Percentiles rank a stretch among this genome's conserved stretches.
phyloP scores from a whole-genome alignment of 1,140 invertebrate species.

The Bombus polaris region DNA sequence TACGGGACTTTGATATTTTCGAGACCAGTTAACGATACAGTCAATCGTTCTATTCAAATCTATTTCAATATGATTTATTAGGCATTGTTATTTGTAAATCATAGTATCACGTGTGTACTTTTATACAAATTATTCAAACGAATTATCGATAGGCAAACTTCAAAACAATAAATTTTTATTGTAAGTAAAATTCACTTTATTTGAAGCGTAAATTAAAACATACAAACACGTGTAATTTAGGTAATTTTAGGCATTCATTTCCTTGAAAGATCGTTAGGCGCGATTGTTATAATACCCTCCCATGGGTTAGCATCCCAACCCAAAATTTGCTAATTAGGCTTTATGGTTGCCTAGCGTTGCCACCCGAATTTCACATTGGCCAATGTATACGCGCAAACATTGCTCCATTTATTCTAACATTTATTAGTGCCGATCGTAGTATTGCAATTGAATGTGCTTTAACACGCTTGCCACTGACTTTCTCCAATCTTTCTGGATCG shows the following conservation, averaged over 20 bases:
- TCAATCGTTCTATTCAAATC: too few relatives aligned
- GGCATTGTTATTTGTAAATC: not conserved
- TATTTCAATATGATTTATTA: not conserved
- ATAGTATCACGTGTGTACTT: not conserved
- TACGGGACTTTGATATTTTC: constrained; percentile 8
- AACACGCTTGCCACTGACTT: constrained; percentile 25
- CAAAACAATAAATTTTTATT: too few relatives aligned
- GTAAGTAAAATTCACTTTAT: not conserved
- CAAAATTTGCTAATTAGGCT: constrained; percentile 16
- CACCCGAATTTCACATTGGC: not conserved
- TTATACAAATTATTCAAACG: not conserved
- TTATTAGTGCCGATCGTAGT: constrained; percentile 24
- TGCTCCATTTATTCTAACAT: constrained; percentile 25
- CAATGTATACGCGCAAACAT: not conserved
- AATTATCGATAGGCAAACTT: too few relatives aligned
- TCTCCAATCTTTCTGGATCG: constrained; percentile 46
- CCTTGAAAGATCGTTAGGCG: not conserved
- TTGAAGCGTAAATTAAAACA: not conserved
- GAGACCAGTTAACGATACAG: not conserved
- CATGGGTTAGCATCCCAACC: not conserved
- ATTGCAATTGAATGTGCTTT: constrained; percentile 17
- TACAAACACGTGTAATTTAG: not conserved
- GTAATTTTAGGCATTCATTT: not conserved
- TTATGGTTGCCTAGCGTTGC: not conserved
- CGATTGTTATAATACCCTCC: not conserved